A percentile compares a stretch with the other conserved stretches of the same genome.
These are phyloP conservation scores for Drosophila serrata DNA, from an alignment of 1,140 invertebrate genomes.

Conservation along the genomic window DNA sequence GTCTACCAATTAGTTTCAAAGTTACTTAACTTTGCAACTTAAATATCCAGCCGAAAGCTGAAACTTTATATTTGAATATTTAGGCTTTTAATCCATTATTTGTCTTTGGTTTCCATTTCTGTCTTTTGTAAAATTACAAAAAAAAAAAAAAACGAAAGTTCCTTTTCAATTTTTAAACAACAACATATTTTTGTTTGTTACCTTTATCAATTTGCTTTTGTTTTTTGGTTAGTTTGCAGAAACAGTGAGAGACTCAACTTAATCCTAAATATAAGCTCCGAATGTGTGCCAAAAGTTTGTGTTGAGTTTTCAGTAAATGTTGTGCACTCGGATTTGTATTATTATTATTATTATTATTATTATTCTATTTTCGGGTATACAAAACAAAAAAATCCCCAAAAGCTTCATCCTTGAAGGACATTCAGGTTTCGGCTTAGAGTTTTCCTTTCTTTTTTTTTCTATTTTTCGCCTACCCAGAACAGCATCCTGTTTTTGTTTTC, in stretches of 20 bases:
- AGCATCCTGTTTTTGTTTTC: constrained; percentile 32
- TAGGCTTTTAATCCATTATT: constrained; percentile 2
- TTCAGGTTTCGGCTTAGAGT: constrained; percentile 25
- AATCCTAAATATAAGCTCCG: constrained; percentile 17
- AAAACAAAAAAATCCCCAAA: not conserved
- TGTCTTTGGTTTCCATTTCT: not conserved
- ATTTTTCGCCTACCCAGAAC: no score
- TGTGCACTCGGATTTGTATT: constrained; percentile 8
- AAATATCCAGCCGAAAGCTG: not conserved
- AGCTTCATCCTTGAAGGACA: constrained; percentile 31
- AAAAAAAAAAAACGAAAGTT: not conserved
- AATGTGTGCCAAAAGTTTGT: constrained; percentile 30
- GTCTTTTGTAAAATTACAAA: not conserved
- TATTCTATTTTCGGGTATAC: not conserved
- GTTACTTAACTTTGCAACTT: not conserved
- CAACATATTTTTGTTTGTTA: constrained; percentile 6
- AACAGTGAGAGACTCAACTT: no score
- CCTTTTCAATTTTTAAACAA: constrained; percentile 2
- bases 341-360: constrained; percentile 3
- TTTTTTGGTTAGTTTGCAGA: not conserved
- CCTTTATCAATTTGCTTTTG: constrained; percentile 17
- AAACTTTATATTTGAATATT: not conserved
- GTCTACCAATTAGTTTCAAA: not conserved
- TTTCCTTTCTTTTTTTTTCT: not conserved
- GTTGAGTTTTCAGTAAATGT: constrained; percentile 9